phyloP scores from a whole-genome alignment of 1,140 invertebrate species.

The Drosophila oshimai region DNA sequence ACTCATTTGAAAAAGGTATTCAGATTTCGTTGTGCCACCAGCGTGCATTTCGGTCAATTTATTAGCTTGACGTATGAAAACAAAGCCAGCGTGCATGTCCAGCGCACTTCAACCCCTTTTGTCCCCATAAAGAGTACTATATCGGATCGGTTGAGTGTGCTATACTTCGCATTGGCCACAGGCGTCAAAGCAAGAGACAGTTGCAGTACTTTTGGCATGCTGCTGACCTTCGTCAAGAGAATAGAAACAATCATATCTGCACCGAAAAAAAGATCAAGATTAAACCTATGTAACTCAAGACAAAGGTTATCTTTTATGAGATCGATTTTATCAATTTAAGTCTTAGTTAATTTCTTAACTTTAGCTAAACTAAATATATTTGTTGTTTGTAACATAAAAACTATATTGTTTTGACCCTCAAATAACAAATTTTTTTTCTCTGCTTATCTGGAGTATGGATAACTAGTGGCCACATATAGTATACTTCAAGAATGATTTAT shows the following conservation, averaged over 20 bases:
- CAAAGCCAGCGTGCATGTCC: slow-evolving; percentile 50
- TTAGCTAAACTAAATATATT: no score
- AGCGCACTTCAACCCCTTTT: not conserved
- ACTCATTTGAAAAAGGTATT: slow-evolving; percentile 42
- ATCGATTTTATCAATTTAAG: no score
- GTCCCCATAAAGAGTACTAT: slow-evolving; percentile 3
- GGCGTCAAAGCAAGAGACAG: slow-evolving; percentile 35
- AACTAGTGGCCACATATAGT: slow-evolving; percentile 2
- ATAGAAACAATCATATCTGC: slow-evolving; percentile 44
- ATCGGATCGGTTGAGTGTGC: slow-evolving; percentile 29
- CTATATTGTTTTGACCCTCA: no score
- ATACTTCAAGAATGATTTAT: slow-evolving; percentile 39
- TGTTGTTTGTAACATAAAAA: no score
- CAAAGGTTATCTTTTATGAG: not conserved
- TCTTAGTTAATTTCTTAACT: no score
- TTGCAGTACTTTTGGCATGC: slow-evolving; percentile 38
- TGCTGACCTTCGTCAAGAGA: slow-evolving; percentile 67
- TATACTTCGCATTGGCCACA: slow-evolving; percentile 46
- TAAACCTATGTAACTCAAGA: not conserved
- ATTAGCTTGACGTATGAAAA: slow-evolving; percentile 35
- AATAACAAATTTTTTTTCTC: not conserved
- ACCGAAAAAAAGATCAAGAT: not conserved
- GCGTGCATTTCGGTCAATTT: slow-evolving; percentile 32
- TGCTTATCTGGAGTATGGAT: slow-evolving; percentile 16
- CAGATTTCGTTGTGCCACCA: slow-evolving; percentile 25